phyloP scores from a whole-genome alignment of 2,113 vertebrate genomes.

The Atractosteus spatula region DNA sequence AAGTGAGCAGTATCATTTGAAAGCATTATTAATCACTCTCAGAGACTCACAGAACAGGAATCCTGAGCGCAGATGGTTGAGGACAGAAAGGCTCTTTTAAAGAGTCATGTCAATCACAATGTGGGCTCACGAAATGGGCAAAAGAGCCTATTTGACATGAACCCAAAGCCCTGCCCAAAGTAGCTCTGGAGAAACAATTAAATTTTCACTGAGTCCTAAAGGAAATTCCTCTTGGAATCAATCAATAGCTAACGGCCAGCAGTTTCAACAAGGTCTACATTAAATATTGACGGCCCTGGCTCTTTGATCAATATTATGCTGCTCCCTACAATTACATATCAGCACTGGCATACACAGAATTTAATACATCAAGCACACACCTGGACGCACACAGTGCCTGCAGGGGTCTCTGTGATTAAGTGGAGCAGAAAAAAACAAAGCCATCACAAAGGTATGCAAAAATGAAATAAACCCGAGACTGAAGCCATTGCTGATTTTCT shows the following conservation, averaged over 20 bases:
- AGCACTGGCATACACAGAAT: conserved; percentile 33
- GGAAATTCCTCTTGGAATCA: conserved; percentile 24
- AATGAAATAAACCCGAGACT: not conserved
- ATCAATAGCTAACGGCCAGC: conserved; percentile 59
- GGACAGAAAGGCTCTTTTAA: not conserved
- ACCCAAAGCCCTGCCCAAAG: not conserved
- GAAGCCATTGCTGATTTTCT: too few relatives aligned
- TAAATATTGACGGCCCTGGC: conserved; percentile 62
- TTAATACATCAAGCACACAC: conserved; percentile 45
- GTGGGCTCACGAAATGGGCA: not conserved
- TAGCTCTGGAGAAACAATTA: conserved; percentile 6
- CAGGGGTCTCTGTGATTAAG: conserved; percentile 2
- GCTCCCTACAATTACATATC: conserved; percentile 65
- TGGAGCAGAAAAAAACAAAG: conserved; percentile 2
- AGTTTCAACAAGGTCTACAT: conserved; percentile 56
- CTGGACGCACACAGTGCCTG: conserved; percentile 30
- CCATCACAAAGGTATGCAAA: not conserved
- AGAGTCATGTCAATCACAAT: not conserved
- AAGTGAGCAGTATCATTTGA: not conserved
- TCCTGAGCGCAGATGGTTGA: not conserved
- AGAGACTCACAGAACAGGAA: too few relatives aligned
- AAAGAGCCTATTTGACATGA: not conserved
- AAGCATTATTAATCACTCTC: not conserved
- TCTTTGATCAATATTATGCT: conserved; percentile 55
- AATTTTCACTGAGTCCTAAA: conserved; percentile 16